Percentiles rank a stretch among this genome's conserved stretches.
These are phyloP conservation scores for Patella caerulea DNA, from an alignment of 2,888 invertebrate genomes.

Conservation along the genomic window DNA sequence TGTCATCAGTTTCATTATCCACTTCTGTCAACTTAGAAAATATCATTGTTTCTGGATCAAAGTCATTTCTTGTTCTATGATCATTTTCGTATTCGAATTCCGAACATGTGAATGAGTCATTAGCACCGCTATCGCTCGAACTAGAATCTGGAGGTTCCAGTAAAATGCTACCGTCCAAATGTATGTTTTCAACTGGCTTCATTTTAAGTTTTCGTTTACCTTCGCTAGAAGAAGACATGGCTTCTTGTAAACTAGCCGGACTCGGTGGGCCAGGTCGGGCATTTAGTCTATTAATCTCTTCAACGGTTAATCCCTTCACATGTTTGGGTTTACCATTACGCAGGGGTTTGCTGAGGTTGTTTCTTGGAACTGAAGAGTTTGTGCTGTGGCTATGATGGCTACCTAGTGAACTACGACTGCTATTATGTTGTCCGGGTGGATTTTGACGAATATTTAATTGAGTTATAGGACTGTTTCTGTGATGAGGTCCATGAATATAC, in stretches of 20 bases:
- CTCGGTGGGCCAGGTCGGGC: constrained; percentile 87
- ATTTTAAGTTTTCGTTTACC: constrained; percentile 35
- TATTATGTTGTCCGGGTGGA: constrained; percentile 43
- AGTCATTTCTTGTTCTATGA: constrained; percentile 57
- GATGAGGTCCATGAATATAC: constrained; percentile 27
- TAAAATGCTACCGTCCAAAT: constrained; percentile 66
- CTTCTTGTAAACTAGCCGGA: constrained; percentile 91
- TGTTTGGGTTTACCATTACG: constrained; percentile 24
- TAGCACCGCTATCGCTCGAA: constrained; percentile 89
- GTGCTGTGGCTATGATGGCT: constrained; percentile 61
- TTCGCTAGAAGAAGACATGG: constrained; percentile 84
- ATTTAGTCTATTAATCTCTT: constrained; percentile 92
- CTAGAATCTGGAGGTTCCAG: constrained; percentile 70
- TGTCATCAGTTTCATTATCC: constrained; percentile 63
- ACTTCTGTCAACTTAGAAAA: constrained; percentile 74
- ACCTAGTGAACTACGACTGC: constrained; percentile 57
- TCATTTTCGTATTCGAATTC: constrained; percentile 95
- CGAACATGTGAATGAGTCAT: constrained; percentile 97
- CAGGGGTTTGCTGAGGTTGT: constrained; percentile 19
- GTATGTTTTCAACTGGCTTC: constrained; percentile 37
- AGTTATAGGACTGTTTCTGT: constrained; percentile 50
- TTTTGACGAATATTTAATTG: constrained; percentile 48
- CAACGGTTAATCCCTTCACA: constrained; percentile 87
- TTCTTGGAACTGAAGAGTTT: constrained; percentile 45
- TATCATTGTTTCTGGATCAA: constrained; percentile 74